These are phyloP conservation scores for Lamellibrachia satsuma DNA, from an alignment of 2,888 invertebrate species.

Conservation along the genomic window DNA sequence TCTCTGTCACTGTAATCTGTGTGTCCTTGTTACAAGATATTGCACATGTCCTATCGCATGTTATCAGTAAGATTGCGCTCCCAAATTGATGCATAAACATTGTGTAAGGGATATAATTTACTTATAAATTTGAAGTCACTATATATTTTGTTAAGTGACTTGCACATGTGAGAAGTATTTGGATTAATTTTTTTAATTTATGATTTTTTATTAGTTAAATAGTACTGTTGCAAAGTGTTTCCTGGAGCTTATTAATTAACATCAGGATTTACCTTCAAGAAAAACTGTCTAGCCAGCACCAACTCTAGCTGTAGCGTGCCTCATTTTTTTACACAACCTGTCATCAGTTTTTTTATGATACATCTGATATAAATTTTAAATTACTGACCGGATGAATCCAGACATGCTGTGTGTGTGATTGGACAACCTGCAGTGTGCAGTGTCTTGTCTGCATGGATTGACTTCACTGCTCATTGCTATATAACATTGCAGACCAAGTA, in stretches of 20 bases:
- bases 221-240: neutral
- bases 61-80: neutral
- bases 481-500: neutral
- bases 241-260: neutral
- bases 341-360: neutral
- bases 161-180: no score
- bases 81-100: neutral
- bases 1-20: neutral
- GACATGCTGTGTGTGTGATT: neutral
- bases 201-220: neutral
- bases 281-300: neutral
- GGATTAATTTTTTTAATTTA: no score
- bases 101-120: neutral
- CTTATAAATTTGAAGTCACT: neutral
- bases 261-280: neutral
- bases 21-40: neutral
- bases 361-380: neutral
- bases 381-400: neutral
- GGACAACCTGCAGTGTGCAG: neutral
- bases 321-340: neutral
- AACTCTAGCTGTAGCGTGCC: neutral
- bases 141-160: no score
- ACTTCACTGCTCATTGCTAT: neutral
- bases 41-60: neutral
- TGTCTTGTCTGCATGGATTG: neutral